Evolutionary conservation across 2,888 invertebrate species (phyloP).

Genomic region (Eupithecia subumbrata): DNA sequence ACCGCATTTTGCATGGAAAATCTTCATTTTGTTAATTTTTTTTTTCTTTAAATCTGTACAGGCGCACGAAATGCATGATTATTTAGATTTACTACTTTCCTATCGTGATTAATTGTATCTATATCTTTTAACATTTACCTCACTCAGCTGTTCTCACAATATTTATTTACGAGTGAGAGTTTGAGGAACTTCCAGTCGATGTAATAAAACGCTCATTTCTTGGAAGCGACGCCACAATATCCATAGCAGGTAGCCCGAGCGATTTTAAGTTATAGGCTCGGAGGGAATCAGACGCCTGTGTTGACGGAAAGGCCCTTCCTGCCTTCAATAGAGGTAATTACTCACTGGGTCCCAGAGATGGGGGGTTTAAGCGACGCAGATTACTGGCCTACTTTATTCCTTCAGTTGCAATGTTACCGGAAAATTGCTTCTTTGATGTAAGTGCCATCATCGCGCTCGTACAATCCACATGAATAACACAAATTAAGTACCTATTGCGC

Average conservation of each 20-base stretch:
- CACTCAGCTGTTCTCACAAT: neutral
- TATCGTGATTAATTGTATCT: too few species aligned
- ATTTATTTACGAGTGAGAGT: neutral
- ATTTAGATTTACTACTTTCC: too few species aligned
- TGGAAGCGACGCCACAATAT: neutral
- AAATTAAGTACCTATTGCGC: slow-evolving; percentile 32
- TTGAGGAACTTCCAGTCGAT: slow-evolving; percentile 1
- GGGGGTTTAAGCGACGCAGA: neutral
- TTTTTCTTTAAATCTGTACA: too few species aligned
- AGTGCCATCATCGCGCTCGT: neutral
- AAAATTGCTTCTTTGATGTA: slow-evolving; percentile 6
- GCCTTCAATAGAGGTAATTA: slow-evolving; percentile 2
- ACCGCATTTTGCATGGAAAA: too few species aligned
- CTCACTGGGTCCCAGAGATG: neutral
- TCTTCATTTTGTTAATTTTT: too few species aligned
- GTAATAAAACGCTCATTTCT: neutral
- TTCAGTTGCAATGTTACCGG: neutral
- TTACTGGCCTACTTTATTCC: neutral
- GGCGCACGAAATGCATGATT: too few species aligned
- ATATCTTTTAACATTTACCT: neutral
- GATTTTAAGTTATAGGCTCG: neutral
- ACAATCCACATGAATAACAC: slow-evolving; percentile 23
- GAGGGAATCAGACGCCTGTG: neutral
- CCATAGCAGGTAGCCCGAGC: neutral
- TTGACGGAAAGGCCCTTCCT: neutral